Conservation (phyloP, 1,140 invertebrate genomes). For the Anthonomus grandis region DNA sequence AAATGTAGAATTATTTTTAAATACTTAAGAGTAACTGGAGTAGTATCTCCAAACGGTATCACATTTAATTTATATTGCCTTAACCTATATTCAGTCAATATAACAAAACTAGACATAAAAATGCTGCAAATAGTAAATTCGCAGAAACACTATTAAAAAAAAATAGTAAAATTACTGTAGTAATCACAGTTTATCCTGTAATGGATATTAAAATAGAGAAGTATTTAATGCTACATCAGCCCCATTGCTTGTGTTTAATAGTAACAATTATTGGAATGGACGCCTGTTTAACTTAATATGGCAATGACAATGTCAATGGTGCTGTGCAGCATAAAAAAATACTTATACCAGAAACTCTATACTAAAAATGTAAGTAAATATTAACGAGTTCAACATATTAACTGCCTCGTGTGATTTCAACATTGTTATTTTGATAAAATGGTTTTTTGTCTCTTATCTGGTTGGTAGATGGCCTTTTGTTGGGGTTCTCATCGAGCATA, state of each 20-base stretch:
- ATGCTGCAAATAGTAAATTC: background rate
- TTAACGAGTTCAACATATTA: too few species aligned
- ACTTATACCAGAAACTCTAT: too few species aligned
- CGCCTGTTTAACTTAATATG: too few species aligned
- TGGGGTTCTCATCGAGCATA: slow-evolving; percentile 74
- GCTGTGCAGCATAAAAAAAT: too few species aligned
- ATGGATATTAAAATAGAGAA: too few species aligned
- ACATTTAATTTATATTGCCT: slow-evolving; percentile 10
- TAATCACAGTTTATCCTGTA: background rate
- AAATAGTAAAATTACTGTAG: background rate
- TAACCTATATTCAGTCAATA: slow-evolving; percentile 9
- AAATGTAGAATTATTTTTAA: background rate
- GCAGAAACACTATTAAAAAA: background rate
- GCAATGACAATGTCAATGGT: too few species aligned
- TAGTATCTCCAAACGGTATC: slow-evolving; percentile 9
- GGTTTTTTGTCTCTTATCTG: slow-evolving; percentile 61
- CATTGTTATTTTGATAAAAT: slow-evolving; percentile 25
- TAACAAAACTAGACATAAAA: background rate
- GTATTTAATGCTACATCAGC: too few species aligned
- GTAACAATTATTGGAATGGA: too few species aligned
- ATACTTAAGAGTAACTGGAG: slow-evolving; percentile 17
- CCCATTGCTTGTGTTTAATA: too few species aligned
- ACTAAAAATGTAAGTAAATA: too few species aligned
- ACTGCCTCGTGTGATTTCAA: too few species aligned
- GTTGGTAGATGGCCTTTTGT: slow-evolving; percentile 69